Evolutionary conservation across 2,113 vertebrate species (phyloP).

Genomic region (Oreochromis spilurus): DNA sequence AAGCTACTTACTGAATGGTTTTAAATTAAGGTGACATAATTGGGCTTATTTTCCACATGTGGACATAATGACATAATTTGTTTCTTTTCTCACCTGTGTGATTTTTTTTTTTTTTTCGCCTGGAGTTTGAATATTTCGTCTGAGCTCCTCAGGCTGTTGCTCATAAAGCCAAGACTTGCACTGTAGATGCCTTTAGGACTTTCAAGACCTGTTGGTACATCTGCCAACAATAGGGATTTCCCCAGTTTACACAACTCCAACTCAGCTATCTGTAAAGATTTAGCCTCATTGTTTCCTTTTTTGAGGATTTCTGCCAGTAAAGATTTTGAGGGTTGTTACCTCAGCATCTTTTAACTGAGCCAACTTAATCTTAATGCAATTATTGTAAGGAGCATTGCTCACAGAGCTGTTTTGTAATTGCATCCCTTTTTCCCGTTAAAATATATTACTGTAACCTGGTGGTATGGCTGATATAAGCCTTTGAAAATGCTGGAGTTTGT

Average conservation of each 20-base stretch:
- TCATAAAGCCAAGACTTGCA: constrained; percentile 65
- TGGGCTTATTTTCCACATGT: background rate
- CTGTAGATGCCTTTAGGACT: constrained; percentile 66
- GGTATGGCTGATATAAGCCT: background rate
- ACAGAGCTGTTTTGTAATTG: constrained; percentile 18
- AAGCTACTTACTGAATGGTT: constrained; percentile 5
- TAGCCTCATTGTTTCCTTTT: constrained; percentile 41
- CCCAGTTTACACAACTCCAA: constrained; percentile 65
- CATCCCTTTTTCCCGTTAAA: background rate
- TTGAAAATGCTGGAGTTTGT: background rate
- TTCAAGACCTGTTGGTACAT: constrained; percentile 61
- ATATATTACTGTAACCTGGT: background rate
- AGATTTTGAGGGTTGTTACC: constrained; percentile 29
- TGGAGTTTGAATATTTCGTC: constrained; percentile 47
- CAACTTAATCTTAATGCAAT: constrained; percentile 36
- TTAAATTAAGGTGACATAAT: constrained; percentile 48
- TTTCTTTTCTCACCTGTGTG: constrained; percentile 23
- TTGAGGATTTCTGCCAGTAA: constrained; percentile 18
- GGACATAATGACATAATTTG: constrained; percentile 20
- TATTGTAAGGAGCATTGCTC: constrained; percentile 35
- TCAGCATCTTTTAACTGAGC: constrained; percentile 14
- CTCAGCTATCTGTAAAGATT: constrained; percentile 54
- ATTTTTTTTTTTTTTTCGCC: constrained; percentile 19
- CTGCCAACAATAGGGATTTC: constrained; percentile 81
- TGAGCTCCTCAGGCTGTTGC: constrained; percentile 63